A percentile compares a stretch with the other conserved stretches of the same genome.
These are phyloP conservation scores for Lysiphlebus fabarum DNA, from an alignment of 1,140 invertebrate genomes.

Conservation along the genomic window DNA sequence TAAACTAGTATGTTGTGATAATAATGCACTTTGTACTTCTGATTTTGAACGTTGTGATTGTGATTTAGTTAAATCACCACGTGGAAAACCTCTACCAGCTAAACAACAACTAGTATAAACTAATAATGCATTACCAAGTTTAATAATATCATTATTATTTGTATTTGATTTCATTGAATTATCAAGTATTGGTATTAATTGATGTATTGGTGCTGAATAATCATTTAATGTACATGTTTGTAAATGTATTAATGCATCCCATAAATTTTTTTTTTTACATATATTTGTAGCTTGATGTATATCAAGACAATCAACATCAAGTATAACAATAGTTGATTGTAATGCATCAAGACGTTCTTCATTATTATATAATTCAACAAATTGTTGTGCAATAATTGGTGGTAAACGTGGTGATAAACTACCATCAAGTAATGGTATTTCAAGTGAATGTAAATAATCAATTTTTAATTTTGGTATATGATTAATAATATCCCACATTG, in stretches of 20 bases:
- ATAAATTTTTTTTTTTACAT: conserved; percentile 75
- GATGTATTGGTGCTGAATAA: conserved; percentile 79
- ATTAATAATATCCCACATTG: conserved; percentile 56
- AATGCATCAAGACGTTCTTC: conserved; percentile 61
- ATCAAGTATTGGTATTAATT: conserved; percentile 64
- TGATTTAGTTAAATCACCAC: conserved; percentile 76
- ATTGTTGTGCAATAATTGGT: conserved; percentile 66
- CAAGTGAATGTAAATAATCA: conserved; percentile 55
- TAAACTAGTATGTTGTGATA: conserved; percentile 68
- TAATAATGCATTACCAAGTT: conserved; percentile 84
- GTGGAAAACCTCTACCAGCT: conserved; percentile 85
- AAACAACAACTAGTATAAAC: conserved; percentile 93
- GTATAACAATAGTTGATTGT: conserved; percentile 76
- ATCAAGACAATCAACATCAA: conserved; percentile 82
- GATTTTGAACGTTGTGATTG: conserved; percentile 69
- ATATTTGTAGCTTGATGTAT: conserved; percentile 83
- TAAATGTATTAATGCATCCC: conserved; percentile 85
- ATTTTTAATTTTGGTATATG: conserved; percentile 47
- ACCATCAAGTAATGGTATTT: conserved; percentile 56
- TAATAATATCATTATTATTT: conserved; percentile 51
- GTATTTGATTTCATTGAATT: conserved; percentile 40
- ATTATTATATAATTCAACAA: conserved; percentile 62
- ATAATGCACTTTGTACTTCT: conserved; percentile 65
- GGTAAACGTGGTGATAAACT: conserved; percentile 55
- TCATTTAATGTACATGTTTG: conserved; percentile 83